A percentile compares a stretch with the other conserved stretches of the same genome.
Conservation (phyloP, 2,113 vertebrate species). For the Macrotus californicus region DNA sequence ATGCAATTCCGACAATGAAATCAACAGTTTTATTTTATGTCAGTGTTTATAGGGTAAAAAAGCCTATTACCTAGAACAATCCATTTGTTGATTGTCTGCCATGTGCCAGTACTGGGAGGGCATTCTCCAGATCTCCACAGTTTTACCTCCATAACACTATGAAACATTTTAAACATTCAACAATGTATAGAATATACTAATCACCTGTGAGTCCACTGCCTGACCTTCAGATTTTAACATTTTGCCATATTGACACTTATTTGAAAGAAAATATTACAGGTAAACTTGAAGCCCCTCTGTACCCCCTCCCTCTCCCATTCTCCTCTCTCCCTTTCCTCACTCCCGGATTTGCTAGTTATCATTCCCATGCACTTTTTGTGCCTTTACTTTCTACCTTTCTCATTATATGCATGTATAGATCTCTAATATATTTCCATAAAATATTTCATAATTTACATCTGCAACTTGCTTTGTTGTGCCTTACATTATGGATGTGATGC, state of each 20-base stretch:
- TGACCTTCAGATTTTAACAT: neutral
- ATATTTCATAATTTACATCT: neutral
- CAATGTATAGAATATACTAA: neutral
- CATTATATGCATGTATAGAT: neutral
- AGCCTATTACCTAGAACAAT: neutral
- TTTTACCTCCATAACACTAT: neutral
- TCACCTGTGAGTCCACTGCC: neutral
- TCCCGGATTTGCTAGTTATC: neutral
- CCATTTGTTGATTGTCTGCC: neutral
- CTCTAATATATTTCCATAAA: neutral
- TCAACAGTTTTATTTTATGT: neutral
- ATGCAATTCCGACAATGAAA: neutral
- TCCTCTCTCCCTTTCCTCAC: neutral
- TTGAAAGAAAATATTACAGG: neutral
- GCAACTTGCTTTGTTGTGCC: neutral
- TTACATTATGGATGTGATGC: neutral
- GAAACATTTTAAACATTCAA: neutral
- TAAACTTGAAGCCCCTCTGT: neutral
- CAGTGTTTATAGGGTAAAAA: neutral
- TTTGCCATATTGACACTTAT: neutral
- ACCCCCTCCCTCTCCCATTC: neutral
- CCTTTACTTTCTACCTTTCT: neutral
- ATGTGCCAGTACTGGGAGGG: rapidly evolving
- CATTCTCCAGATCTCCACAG: neutral
- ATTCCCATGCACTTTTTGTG: neutral